Conservation (phyloP, 2,113 vertebrate genomes). For the Podilymbus podiceps region DNA sequence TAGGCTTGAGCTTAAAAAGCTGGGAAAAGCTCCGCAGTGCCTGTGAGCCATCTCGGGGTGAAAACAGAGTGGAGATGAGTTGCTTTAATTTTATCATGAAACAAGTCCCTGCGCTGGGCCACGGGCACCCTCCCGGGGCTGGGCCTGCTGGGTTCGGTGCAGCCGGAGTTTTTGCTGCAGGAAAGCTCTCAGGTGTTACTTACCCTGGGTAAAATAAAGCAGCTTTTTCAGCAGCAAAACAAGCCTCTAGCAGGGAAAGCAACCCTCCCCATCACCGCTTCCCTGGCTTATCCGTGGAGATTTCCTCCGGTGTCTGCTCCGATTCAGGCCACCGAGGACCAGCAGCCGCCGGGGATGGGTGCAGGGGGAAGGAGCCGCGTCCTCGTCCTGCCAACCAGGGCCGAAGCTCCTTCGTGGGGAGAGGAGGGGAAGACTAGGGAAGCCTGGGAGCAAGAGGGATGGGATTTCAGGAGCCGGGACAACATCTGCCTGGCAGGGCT, state of each 20-base stretch:
- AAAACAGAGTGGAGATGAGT: background rate
- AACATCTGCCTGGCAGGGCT: background rate
- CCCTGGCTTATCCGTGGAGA: rapidly evolving
- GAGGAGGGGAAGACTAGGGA: background rate
- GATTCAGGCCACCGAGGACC: background rate
- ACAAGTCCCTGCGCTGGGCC: background rate
- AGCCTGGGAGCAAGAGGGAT: background rate
- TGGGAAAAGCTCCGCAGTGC: background rate
- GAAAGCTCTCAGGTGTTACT: background rate
- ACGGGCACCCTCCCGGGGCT: background rate
- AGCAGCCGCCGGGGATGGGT: background rate
- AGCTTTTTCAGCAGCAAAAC: background rate
- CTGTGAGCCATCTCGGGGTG: background rate
- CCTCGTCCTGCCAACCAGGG: background rate
- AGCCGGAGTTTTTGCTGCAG: background rate
- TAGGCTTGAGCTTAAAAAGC: background rate
- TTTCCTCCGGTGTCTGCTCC: background rate
- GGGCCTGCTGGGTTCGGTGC: background rate
- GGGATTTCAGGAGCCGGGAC: background rate
- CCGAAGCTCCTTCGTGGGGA: background rate
- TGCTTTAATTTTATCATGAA: background rate
- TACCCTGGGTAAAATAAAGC: background rate
- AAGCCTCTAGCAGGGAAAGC: background rate
- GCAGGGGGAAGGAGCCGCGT: background rate
- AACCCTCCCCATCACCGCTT: background rate